A percentile compares a stretch with the other conserved stretches of the same genome.
phyloP scores from a whole-genome alignment of 2,888 invertebrate species.

The Platypus cylindrus region DNA sequence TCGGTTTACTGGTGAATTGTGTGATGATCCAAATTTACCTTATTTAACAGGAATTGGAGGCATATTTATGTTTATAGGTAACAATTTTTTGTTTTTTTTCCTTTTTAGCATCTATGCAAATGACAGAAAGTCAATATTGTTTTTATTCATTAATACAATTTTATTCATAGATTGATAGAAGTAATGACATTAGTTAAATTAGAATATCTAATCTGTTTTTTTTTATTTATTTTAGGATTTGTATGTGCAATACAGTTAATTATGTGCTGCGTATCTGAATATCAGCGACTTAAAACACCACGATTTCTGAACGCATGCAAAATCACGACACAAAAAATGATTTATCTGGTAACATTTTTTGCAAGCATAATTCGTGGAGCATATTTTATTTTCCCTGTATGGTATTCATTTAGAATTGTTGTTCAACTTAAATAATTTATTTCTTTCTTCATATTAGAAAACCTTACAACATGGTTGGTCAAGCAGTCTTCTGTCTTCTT shows the following conservation, averaged over 20 bases:
- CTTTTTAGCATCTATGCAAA: not conserved
- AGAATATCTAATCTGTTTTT: too few relatives aligned
- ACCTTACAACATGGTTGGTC: conserved; percentile 77
- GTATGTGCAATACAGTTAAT: conserved; percentile 75
- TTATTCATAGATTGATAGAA: too few relatives aligned
- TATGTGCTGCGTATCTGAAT: conserved; percentile 71
- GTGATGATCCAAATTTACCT: conserved; percentile 70
- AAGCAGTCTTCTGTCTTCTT: conserved; percentile 73
- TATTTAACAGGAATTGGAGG: conserved; percentile 63
- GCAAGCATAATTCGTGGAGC: conserved; percentile 77
- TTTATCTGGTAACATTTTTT: conserved; percentile 77
- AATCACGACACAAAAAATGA: conserved; percentile 79
- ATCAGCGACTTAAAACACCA: conserved; percentile 71
- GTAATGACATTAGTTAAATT: too few relatives aligned
- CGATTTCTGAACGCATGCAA: conserved; percentile 70
- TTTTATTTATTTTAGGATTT: conserved; percentile 29
- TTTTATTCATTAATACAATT: not conserved
- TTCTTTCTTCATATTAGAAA: conserved; percentile 45
- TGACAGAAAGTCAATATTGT: not conserved
- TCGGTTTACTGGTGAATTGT: conserved; percentile 69
- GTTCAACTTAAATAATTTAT: too few relatives aligned
- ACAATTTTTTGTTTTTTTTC: conserved; percentile 4
- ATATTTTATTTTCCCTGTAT: conserved; percentile 81
- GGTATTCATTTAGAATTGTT: conserved; percentile 26
- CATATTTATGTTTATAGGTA: conserved; percentile 68